Conservation (phyloP, 1,140 invertebrate genomes). For the Linepithema humile region DNA sequence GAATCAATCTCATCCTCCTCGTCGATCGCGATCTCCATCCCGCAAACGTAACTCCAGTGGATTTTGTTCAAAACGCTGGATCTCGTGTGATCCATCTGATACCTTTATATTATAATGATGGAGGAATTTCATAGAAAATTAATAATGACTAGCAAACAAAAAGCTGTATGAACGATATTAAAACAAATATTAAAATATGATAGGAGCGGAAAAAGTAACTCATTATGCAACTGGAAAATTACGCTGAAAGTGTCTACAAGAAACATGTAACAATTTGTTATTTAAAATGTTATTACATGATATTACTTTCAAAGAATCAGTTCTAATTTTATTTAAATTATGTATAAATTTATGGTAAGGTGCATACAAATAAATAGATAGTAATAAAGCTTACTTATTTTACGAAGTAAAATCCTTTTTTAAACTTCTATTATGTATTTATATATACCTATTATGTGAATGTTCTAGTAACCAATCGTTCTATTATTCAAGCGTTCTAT, state of each 20-base stretch:
- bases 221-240: not conserved
- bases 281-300: not conserved
- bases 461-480: not conserved
- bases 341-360: not conserved
- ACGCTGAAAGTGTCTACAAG: not conserved
- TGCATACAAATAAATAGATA: not conserved
- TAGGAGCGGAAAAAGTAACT: not conserved
- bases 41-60: not conserved
- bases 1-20: constrained; percentile 16
- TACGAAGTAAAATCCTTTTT: too few species aligned
- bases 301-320: not conserved
- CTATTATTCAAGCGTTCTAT: not conserved
- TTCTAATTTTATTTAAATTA: not conserved
- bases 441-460: not conserved
- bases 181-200: not conserved
- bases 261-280: not conserved
- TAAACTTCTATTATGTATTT: too few species aligned
- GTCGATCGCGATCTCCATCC: not conserved
- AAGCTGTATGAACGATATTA: not conserved
- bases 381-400: too few species aligned
- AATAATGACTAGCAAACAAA: not conserved
- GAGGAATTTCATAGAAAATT: not conserved
- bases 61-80: not conserved
- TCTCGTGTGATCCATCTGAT: not conserved
- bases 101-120: not conserved